Evolutionary conservation across 2,113 vertebrate genomes (phyloP).

Genomic region (Leuciscus idus): DNA sequence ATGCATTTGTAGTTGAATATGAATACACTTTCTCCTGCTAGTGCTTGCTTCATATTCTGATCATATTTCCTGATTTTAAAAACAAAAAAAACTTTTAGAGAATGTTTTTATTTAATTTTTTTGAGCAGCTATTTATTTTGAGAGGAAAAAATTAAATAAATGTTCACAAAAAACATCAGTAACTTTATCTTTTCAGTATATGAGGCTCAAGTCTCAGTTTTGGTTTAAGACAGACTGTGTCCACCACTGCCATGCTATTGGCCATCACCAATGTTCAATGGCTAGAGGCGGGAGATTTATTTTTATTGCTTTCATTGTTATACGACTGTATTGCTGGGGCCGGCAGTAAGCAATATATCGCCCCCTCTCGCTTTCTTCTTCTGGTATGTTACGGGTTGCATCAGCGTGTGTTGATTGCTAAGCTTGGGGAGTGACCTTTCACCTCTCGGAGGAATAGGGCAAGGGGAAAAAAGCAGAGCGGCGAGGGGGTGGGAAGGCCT

Average conservation of each 20-base stretch:
- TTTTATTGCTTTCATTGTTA: conserved; percentile 15
- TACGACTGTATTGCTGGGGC: not conserved
- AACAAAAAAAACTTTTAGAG: not conserved
- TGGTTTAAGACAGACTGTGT: not conserved
- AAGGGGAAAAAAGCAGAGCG: conserved; percentile 28
- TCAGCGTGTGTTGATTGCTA: conserved; percentile 55
- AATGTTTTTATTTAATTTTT: too few species aligned
- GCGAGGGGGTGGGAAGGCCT: conserved; percentile 48
- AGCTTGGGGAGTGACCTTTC: conserved; percentile 60
- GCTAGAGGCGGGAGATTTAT: not conserved
- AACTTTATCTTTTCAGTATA: not conserved
- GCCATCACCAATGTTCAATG: not conserved
- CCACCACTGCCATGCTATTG: not conserved
- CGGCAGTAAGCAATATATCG: not conserved
- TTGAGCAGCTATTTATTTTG: not conserved
- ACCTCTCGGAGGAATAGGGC: conserved; percentile 54
- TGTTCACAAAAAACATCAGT: not conserved
- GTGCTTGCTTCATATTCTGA: not conserved
- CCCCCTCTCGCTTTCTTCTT: conserved; percentile 1
- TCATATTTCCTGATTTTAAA: not conserved
- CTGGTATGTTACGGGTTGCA: conserved; percentile 53
- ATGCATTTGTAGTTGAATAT: not conserved
- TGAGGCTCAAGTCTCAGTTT: not conserved
- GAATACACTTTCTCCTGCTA: not conserved
- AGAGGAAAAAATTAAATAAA: not conserved